Evolutionary conservation across 2,888 invertebrate genomes (phyloP).

Genomic region (Smittia aterrima): DNA sequence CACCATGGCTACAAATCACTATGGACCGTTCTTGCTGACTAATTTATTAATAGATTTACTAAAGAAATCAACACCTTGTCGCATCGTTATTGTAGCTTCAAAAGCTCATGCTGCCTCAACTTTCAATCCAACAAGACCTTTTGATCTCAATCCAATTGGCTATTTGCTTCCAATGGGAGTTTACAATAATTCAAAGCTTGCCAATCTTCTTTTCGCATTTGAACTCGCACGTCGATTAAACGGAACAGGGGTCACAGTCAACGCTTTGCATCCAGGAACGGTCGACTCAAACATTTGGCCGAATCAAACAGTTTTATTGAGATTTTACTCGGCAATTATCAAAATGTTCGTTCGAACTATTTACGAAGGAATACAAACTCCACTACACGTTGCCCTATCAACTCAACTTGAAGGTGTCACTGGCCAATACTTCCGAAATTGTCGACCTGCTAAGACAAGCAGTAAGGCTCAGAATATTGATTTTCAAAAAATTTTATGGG

Average conservation of each 20-base stretch:
- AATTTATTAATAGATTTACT: conserved; percentile 80
- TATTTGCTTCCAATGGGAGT: conserved; percentile 64
- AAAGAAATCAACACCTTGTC: conserved; percentile 70
- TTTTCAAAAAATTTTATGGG: conserved; percentile 80
- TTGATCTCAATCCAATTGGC: conserved; percentile 73
- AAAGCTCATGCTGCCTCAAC: conserved; percentile 61
- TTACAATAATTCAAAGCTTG: conserved; percentile 82
- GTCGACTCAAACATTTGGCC: conserved; percentile 78
- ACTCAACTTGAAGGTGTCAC: conserved; percentile 67
- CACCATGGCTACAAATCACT: conserved; percentile 91
- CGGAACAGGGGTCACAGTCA: conserved; percentile 75
- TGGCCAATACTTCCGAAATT: conserved; percentile 81
- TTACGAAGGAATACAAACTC: conserved; percentile 77
- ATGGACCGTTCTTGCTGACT: conserved; percentile 89
- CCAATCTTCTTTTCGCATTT: conserved; percentile 76
- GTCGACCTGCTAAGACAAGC: conserved; percentile 64
- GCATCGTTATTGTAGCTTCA: conserved; percentile 80
- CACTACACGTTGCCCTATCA: conserved; percentile 71
- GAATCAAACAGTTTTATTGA: conserved; percentile 71
- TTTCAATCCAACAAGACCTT: conserved; percentile 56
- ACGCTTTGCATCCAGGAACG: conserved; percentile 85
- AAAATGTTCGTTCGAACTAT: conserved; percentile 74
- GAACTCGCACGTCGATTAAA: conserved; percentile 75
- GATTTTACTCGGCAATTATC: conserved; percentile 65
- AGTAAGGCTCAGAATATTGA: conserved; percentile 64